Evolutionary conservation across 2,797 vertebrate genomes (phyloP).

Genomic region (Eidolon dupreanum): DNA sequence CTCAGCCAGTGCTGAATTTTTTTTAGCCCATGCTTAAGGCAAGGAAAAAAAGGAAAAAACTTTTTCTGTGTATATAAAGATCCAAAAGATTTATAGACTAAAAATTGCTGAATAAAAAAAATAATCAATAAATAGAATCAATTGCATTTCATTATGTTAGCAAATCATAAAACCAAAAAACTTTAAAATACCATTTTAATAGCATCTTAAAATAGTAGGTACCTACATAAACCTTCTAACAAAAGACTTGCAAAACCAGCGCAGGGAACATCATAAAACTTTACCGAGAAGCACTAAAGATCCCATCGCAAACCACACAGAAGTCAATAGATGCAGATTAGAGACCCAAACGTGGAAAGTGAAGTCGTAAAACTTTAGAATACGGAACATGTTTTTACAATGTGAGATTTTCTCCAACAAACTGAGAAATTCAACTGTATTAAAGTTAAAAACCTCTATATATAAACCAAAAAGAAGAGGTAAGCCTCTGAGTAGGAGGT

Average conservation of each 20-base stretch:
- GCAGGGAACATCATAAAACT: neutral
- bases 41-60: neutral
- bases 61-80: neutral
- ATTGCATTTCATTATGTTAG: neutral
- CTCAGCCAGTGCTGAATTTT: neutral
- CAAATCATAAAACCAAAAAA: neutral
- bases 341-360: neutral
- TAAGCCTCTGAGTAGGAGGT: neutral
- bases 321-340: neutral
- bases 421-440: neutral
- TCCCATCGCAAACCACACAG: neutral
- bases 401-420: neutral
- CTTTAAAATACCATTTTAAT: neutral
- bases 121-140: neutral
- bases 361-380: neutral
- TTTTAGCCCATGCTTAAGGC: neutral
- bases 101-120: neutral
- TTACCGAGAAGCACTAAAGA: neutral
- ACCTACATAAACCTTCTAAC: neutral
- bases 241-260: neutral
- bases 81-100: neutral
- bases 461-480: neutral
- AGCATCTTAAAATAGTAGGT: neutral
- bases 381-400: neutral
- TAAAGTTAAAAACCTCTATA: neutral